Base-by-base conservation (phyloP, 2,113 vertebrate genomes). In the Nothoprocta perdicaria region DNA sequence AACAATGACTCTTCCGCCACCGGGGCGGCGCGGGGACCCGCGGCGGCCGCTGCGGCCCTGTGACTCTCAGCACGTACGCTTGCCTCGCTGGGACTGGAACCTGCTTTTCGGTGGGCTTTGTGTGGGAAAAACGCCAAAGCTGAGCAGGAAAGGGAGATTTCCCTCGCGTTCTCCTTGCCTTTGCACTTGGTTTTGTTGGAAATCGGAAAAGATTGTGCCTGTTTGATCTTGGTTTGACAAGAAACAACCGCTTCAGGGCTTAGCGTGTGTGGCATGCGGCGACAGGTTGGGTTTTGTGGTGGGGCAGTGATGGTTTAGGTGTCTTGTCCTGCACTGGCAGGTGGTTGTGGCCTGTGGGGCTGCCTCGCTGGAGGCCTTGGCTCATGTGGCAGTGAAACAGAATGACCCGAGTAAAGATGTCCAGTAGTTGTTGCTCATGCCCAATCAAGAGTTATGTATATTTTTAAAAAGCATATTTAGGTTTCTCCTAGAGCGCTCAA, bases 1-100 rank as follows among this genome's bases (percentile, higher is more conserved):
- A 74, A 94, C 82, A 67, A 93, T 72, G 93, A 23, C 24, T 4
- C 63, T 96, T 97, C 96, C 94, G 58, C 21, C 50, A 10, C 69
- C 12, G 17, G 5, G 65, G 72, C 76, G 79, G 81, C 91, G 55
- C 69, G 60, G 4, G 65, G 85, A 18, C 35, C 35, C 35, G 35
- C 35, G 8, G 35, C 35, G 35, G 35, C 35, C 72, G 26, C 68
- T 72, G 96, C 84, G 89, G 72, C 53, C 5, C 61, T 31, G 96
- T 96, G 97, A 94, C 87, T 82, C 89, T 18, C 29, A 50, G 96
- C 97, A 97, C 96, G 95, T 97, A 96, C 80, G 3, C 92, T 6
- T 5, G 24, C 77, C 26, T 65, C 94, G 68, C 73, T 73, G 26
- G 46, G 55, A 61, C 33, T 22, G 4, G 14, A 50, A 66, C 95